These are phyloP conservation scores for Harpegnathos saltator DNA, from an alignment of 1,140 invertebrate species.

Conservation along the genomic window DNA sequence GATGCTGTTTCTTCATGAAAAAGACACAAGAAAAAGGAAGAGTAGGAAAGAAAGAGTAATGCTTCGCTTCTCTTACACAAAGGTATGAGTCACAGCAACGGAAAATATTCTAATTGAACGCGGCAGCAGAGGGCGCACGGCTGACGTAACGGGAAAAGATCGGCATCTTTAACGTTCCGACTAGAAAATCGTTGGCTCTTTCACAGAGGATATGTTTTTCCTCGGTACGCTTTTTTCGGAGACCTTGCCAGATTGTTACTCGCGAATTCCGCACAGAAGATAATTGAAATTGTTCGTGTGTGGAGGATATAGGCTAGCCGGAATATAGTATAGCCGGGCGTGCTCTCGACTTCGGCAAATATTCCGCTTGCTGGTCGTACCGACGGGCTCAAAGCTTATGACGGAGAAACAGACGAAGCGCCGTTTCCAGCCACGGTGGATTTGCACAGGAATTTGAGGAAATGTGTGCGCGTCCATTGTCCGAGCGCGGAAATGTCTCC, in stretches of 20 bases:
- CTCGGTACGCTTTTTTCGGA: neutral
- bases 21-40: no score
- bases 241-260: slow-evolving; percentile 37
- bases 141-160: neutral
- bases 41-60: no score
- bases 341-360: slow-evolving; percentile 42
- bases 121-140: neutral
- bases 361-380: slow-evolving; percentile 44
- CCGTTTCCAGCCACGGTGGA: slow-evolving; percentile 23
- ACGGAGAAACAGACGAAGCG: slow-evolving; percentile 29
- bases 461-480: slow-evolving; percentile 36
- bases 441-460: slow-evolving; percentile 53
- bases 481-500: slow-evolving; percentile 25
- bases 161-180: slow-evolving; percentile 8
- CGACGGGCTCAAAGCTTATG: slow-evolving; percentile 32
- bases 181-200: slow-evolving; percentile 36
- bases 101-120: slow-evolving; percentile 27
- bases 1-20: no score
- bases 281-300: slow-evolving; percentile 59
- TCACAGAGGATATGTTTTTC: neutral
- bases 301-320: slow-evolving; percentile 21
- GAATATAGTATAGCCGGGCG: slow-evolving; percentile 27
- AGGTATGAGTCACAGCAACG: neutral
- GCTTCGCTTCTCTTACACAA: neutral
- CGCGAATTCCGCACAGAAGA: slow-evolving; percentile 51